Evolutionary conservation across 2,888 invertebrate species (phyloP).

Genomic region (Philonicus albiceps): DNA sequence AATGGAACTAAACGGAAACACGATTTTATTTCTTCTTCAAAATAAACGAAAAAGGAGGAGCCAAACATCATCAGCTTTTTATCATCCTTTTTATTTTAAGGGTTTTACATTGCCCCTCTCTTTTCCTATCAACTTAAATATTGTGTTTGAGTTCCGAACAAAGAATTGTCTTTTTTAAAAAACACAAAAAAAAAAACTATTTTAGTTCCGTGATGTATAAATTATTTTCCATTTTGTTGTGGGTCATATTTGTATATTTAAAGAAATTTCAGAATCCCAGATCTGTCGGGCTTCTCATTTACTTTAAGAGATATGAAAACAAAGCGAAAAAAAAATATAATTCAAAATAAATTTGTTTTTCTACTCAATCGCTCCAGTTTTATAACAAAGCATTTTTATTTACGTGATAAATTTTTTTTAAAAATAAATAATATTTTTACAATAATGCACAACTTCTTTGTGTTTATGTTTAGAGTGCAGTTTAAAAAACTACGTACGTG

Average conservation of each 20-base stretch:
- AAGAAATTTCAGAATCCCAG: background rate
- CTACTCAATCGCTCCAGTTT: constrained; percentile 37
- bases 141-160: constrained; percentile 30
- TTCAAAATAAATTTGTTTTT: constrained; percentile 47
- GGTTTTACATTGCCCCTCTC: background rate
- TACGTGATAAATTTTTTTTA: background rate
- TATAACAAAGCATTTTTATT: constrained; percentile 31
- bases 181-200: background rate
- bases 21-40: background rate
- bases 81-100: background rate
- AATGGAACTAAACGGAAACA: constrained; percentile 7
- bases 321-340: constrained; percentile 19
- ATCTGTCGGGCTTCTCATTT: background rate
- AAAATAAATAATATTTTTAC: background rate
- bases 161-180: constrained; percentile 14
- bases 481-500: background rate
- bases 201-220: constrained; percentile 39
- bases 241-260: constrained; percentile 39
- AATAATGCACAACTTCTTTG: background rate
- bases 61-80: background rate
- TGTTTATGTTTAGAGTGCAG: background rate
- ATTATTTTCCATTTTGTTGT: constrained; percentile 35
- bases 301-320: constrained; percentile 41
- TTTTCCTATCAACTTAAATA: background rate
- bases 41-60: background rate